A percentile compares a stretch with the other conserved stretches of the same genome.
phyloP scores from a whole-genome alignment of 2,797 vertebrate species.

The Scyliorhinus canicula region DNA sequence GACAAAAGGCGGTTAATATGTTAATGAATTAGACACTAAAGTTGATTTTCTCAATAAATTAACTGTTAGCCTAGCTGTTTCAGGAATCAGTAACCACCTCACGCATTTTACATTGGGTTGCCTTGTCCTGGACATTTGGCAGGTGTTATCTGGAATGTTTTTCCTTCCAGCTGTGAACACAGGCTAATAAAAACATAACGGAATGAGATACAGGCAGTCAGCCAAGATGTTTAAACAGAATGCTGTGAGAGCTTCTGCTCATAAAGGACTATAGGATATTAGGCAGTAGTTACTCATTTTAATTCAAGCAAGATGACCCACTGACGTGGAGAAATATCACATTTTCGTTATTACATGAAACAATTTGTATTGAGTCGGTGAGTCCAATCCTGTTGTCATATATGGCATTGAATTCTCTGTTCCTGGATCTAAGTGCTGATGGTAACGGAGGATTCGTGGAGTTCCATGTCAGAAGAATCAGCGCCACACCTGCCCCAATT shows the following conservation, averaged over 20 bases:
- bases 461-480: no score
- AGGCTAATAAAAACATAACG: neutral
- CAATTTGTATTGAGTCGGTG: neutral
- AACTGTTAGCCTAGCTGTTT: neutral
- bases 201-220: neutral
- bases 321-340: neutral
- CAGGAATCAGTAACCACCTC: constrained; percentile 8
- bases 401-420: no score
- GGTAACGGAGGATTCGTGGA: no score
- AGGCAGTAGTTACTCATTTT: neutral
- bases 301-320: neutral
- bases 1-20: neutral
- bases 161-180: neutral
- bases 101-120: neutral
- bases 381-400: neutral
- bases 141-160: neutral
- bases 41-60: neutral
- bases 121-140: neutral
- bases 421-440: no score
- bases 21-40: neutral
- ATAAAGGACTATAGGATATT: neutral
- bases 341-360: neutral
- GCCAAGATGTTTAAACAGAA: neutral
- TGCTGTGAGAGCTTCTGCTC: neutral
- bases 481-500: no score